These are phyloP conservation scores for Scomber scombrus DNA, from an alignment of 2,113 vertebrate genomes.

Conservation along the genomic window DNA sequence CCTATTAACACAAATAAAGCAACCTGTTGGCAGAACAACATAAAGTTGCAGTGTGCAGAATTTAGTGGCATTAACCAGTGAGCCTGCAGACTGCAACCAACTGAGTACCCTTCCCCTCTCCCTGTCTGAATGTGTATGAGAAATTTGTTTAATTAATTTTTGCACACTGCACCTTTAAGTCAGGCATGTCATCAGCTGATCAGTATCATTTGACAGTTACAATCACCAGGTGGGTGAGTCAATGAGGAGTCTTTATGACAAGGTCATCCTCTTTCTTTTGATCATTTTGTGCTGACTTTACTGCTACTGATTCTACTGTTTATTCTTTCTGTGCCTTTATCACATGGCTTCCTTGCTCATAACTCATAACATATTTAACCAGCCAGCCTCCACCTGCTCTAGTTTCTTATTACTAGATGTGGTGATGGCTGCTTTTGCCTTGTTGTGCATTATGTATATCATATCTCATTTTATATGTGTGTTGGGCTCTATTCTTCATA, in stretches of 20 bases:
- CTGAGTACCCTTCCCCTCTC: too few relatives aligned
- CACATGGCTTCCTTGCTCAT: background rate
- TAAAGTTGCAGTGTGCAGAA: too few relatives aligned
- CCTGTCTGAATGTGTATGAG: too few relatives aligned
- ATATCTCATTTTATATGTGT: slow-evolving; percentile 38
- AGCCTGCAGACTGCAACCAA: too few relatives aligned
- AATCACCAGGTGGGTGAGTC: background rate
- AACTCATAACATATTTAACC: background rate
- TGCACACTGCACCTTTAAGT: background rate
- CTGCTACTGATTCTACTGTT: background rate
- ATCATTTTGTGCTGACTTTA: background rate
- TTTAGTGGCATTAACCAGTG: too few relatives aligned
- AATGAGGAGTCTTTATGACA: background rate
- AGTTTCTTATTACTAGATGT: slow-evolving; percentile 11
- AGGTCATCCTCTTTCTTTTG: background rate
- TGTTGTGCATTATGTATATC: slow-evolving; percentile 50
- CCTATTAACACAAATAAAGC: background rate
- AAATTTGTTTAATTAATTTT: too few relatives aligned
- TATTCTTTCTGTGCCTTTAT: background rate
- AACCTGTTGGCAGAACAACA: background rate
- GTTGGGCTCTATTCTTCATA: slow-evolving; percentile 34
- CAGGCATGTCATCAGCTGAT: slow-evolving; percentile 4
- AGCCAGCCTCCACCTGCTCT: slow-evolving; percentile 30
- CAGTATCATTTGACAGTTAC: background rate
- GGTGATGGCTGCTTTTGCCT: slow-evolving; percentile 22